Conservation (phyloP, 2,797 vertebrate species). For the Alectoris magna region DNA sequence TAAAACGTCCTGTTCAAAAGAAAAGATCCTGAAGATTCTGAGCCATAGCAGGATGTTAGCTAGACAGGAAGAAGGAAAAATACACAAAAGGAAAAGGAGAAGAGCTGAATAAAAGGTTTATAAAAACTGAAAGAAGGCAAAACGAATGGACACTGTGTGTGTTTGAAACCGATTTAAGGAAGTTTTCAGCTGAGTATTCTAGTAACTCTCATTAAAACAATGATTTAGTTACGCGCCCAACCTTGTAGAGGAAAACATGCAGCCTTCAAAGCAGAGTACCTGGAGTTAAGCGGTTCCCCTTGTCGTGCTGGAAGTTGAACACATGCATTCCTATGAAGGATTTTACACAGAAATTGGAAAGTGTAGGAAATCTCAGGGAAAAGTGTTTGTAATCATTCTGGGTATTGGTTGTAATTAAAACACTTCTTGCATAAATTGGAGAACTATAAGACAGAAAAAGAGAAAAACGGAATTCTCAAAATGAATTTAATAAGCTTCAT, state of each 20-base stretch:
- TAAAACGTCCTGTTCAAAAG: not conserved
- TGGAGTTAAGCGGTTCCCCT: fast-evolving
- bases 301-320: not conserved
- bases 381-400: not conserved
- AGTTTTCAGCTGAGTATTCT: not conserved
- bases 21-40: not conserved
- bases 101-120: not conserved
- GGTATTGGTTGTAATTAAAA: not conserved
- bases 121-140: not conserved
- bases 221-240: not conserved
- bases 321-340: not conserved
- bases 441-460: fast-evolving
- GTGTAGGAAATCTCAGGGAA: not conserved
- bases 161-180: not conserved
- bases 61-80: not conserved
- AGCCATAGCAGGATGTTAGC: not conserved
- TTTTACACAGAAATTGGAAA: not conserved
- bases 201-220: not conserved
- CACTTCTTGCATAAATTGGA: not conserved
- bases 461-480: not conserved
- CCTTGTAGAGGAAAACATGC: not conserved
- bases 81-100: not conserved
- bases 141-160: not conserved
- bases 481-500: not conserved
- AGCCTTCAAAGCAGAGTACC: not conserved